phyloP scores from a whole-genome alignment of 1,140 invertebrate genomes.

The Lutraria rhynchaena region DNA sequence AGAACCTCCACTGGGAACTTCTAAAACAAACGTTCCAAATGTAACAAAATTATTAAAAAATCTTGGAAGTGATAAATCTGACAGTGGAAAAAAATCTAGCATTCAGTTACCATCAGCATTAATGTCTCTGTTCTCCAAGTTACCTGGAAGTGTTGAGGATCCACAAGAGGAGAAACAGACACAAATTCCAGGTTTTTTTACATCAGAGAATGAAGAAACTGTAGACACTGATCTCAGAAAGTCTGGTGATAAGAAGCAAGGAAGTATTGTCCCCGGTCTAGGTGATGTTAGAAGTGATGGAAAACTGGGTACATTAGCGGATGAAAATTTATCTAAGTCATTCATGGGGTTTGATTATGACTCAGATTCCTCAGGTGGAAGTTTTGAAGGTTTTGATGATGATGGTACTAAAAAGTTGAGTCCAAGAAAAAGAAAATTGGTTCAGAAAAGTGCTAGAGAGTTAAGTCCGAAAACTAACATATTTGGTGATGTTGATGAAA shows the following conservation, averaged over 20 bases:
- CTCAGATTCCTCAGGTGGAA: conserved; percentile 56
- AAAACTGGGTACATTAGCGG: not conserved
- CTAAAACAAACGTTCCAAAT: conserved; percentile 31
- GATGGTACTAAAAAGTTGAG: conserved; percentile 52
- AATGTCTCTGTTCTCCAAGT: conserved; percentile 65
- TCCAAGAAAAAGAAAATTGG: conserved; percentile 41
- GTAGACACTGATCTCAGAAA: conserved; percentile 45
- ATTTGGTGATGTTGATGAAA: conserved; percentile 42
- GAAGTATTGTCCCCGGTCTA: not conserved
- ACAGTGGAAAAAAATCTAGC: conserved; percentile 4
- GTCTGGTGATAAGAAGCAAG: conserved; percentile 49
- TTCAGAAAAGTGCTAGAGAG: conserved; percentile 18
- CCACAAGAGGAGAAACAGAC: not conserved
- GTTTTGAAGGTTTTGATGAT: conserved; percentile 60
- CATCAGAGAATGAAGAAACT: conserved; percentile 54
- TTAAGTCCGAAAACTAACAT: conserved; percentile 8
- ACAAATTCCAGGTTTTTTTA: conserved; percentile 42
- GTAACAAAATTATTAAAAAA: conserved; percentile 36
- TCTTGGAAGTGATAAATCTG: not conserved
- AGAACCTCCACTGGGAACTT: not conserved
- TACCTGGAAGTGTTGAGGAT: conserved; percentile 35
- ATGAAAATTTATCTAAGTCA: conserved; percentile 44
- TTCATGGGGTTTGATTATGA: conserved; percentile 57
- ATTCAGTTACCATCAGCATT: conserved; percentile 64
- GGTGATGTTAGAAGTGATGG: not conserved